Conservation (phyloP, 1,140 invertebrate species). For the Anagrus nilaparvatae region DNA sequence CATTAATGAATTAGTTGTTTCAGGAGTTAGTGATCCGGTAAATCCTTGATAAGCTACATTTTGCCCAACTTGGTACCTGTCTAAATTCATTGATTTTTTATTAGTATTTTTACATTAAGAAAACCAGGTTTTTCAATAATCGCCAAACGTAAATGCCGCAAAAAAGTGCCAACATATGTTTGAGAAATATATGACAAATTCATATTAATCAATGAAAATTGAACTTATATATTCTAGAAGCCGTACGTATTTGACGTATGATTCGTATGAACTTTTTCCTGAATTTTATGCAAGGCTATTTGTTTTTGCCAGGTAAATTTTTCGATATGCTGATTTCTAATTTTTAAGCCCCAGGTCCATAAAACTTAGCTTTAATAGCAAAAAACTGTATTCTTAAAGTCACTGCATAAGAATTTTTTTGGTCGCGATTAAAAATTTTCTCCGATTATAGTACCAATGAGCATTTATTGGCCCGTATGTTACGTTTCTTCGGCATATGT, state of each 20-base stretch:
- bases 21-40: no score
- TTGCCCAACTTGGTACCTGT: slow-evolving; percentile 12
- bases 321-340: no score
- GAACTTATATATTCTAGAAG: neutral
- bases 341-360: no score
- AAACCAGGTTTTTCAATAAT: neutral
- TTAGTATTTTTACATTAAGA: neutral
- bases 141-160: slow-evolving; percentile 1
- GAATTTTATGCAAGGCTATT: neutral
- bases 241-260: neutral
- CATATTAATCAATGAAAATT: neutral
- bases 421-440: no score
- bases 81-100: neutral
- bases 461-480: no score
- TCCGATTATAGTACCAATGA: no score
- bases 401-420: no score
- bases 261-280: no score
- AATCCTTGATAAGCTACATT: slow-evolving; percentile 12
- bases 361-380: no score
- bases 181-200: neutral
- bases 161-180: neutral
- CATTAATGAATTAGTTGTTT: neutral
- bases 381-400: no score
- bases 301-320: no score
- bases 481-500: no score